These are phyloP conservation scores for Leptodactylus fuscus DNA, from an alignment of 2,113 vertebrate species.

Conservation along the genomic window DNA sequence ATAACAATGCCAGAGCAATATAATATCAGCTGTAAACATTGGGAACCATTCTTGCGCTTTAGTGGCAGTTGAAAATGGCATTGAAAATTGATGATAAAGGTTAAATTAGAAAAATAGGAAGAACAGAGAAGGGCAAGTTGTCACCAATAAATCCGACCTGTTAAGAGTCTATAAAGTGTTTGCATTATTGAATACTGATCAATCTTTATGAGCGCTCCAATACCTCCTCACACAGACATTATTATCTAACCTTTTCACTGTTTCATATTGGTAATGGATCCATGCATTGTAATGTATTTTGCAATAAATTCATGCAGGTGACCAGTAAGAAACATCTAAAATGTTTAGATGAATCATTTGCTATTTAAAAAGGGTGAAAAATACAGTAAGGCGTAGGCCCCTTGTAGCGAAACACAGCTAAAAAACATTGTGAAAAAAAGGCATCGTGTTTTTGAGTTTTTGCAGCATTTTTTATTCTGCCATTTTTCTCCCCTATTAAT, in stretches of 20 bases:
- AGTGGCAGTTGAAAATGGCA: conserved; percentile 26
- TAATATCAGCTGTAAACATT: conserved; percentile 20
- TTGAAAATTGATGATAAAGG: conserved; percentile 11
- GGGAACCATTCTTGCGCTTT: neutral
- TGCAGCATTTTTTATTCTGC: no score
- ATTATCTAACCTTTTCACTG: neutral
- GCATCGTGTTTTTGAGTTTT: no score
- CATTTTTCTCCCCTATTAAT: no score
- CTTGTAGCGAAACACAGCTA: no score
- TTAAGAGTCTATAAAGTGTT: conserved; percentile 26
- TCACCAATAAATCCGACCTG: conserved; percentile 16
- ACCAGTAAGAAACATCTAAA: neutral
- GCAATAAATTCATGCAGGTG: neutral
- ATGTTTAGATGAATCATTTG: neutral
- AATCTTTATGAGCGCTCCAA: conserved; percentile 1
- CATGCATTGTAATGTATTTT: neutral
- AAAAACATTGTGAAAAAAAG: no score
- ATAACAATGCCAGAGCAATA: conserved; percentile 10
- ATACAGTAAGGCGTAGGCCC: neutral
- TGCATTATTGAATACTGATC: conserved; percentile 20
- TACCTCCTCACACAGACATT: neutral
- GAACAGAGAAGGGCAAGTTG: neutral
- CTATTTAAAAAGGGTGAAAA: neutral
- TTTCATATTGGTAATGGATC: neutral
- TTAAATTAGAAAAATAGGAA: conserved; percentile 39